A percentile compares a stretch with the other conserved stretches of the same genome.
Conservation (phyloP, 1,140 invertebrate genomes). For the Camponotus pennsylvanicus region DNA sequence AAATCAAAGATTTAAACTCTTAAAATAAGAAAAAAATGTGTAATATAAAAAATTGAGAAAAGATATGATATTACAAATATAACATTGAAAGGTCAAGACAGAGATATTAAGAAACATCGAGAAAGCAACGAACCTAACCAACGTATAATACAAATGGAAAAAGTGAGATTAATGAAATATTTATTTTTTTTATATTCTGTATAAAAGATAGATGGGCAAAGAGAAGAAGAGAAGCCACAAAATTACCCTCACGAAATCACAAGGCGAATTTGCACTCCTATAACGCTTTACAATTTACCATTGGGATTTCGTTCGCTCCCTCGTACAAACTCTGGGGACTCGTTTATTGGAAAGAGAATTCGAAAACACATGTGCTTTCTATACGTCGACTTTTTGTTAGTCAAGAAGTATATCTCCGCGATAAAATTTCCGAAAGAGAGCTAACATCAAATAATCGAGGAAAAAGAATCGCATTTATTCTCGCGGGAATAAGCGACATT, state of each 20-base stretch:
- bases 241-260: constrained; percentile 3
- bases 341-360: no score
- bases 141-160: not conserved
- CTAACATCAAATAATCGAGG: no score
- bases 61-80: no score
- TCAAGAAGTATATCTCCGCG: no score
- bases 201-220: not conserved
- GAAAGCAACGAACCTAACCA: not conserved
- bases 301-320: not conserved
- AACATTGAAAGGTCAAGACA: not conserved
- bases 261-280: not conserved
- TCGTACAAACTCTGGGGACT: not conserved
- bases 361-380: no score
- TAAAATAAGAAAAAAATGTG: no score
- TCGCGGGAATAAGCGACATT: no score
- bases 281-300: not conserved
- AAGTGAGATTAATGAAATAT: not conserved
- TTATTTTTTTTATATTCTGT: not conserved
- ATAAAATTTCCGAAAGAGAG: no score
- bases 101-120: not conserved
- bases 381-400: no score
- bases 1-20: no score
- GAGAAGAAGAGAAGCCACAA: not conserved
- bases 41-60: no score
- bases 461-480: no score